Percentiles rank a stretch among this genome's conserved stretches.
These are phyloP conservation scores for Bembecia ichneumoniformis DNA, from an alignment of 2,888 invertebrate species.

Conservation along the genomic window DNA sequence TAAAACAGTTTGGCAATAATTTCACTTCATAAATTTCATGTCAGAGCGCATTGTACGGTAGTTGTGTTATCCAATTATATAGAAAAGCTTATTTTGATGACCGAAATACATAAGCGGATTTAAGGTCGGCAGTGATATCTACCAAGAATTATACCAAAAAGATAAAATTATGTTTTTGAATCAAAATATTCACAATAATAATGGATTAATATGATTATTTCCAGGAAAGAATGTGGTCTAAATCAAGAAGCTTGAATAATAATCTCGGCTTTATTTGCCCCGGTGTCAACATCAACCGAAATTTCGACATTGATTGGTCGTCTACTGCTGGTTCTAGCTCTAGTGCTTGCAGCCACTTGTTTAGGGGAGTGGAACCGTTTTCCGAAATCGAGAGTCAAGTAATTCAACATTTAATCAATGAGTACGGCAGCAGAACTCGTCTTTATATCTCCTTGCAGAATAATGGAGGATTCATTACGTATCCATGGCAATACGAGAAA, in stretches of 20 bases:
- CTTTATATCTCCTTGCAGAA: slow-evolving; percentile 83
- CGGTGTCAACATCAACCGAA: slow-evolving; percentile 83
- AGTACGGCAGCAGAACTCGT: slow-evolving; percentile 55
- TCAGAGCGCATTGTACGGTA: too few species aligned
- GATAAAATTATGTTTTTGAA: too few species aligned
- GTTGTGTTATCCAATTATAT: too few species aligned
- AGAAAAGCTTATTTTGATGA: too few species aligned
- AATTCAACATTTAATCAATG: slow-evolving; percentile 68
- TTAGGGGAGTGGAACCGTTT: slow-evolving; percentile 72
- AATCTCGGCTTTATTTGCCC: slow-evolving; percentile 58
- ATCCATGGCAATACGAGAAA: slow-evolving; percentile 78
- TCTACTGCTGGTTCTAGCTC: slow-evolving; percentile 67
- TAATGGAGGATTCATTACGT: slow-evolving; percentile 77
- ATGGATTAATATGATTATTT: slow-evolving; percentile 19
- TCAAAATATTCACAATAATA: too few species aligned
- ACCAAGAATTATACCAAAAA: too few species aligned
- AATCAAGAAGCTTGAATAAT: slow-evolving; percentile 68
- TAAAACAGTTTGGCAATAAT: too few species aligned
- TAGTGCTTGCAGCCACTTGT: slow-evolving; percentile 75
- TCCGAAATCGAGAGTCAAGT: slow-evolving; percentile 77
- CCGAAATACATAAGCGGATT: too few species aligned
- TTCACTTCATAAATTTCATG: too few species aligned
- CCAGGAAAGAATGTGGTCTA: slow-evolving; percentile 78
- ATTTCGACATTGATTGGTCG: slow-evolving; percentile 81
- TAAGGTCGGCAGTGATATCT: too few species aligned